Base-by-base conservation (phyloP, 1,140 invertebrate genomes). In the Phortica variegata region DNA sequence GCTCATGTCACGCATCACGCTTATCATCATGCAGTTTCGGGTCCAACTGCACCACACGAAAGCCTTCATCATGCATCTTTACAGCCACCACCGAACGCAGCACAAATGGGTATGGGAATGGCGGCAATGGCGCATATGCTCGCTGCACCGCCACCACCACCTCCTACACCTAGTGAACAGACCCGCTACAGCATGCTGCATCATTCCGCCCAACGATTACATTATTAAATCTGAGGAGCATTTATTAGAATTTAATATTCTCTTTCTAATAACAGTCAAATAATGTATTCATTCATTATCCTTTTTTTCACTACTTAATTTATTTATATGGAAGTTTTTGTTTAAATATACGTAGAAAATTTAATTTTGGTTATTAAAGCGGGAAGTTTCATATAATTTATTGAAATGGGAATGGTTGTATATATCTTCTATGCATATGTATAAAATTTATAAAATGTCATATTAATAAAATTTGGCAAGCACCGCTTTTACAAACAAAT, bases 401-500 rank as follows among this genome's bases (percentile, higher is more conserved):
- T n/a, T n/a, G n/a, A n/a, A n/a, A n/a, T n/a, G n/a, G n/a, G n/a
- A n/a, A n/a, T n/a, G n/a, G n/a, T n/a, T 54, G 44, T 54, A 49
- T 49, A 38, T 38, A 19, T 45, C 60, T 49, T 58, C 51, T 29
- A 29, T 29, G 12, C 26, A 29, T 29, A 43, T 43, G 20, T 47
- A 40, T 26, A 47, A 47, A 29, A 29, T 49, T n/a, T n/a, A 44
- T 45, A 49, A 54, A 23, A 21, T 41, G 20, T 39, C n/a, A n/a
- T n/a, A n/a, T n/a, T n/a, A 32, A 47, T 48, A 60, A 65, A 66
- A 71, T 71, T 71, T 71, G 66, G 66, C 66, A 71, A 71, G 66
- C 62, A 60, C 66, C 71, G 66, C 66, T 70, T 71, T 58, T 66
- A 52, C 63, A 47, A n/a, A n/a, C n/a, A n/a, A n/a, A n/a, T n/a